phyloP scores from a whole-genome alignment of 2,797 vertebrate genomes.

The Cygnus olor region DNA sequence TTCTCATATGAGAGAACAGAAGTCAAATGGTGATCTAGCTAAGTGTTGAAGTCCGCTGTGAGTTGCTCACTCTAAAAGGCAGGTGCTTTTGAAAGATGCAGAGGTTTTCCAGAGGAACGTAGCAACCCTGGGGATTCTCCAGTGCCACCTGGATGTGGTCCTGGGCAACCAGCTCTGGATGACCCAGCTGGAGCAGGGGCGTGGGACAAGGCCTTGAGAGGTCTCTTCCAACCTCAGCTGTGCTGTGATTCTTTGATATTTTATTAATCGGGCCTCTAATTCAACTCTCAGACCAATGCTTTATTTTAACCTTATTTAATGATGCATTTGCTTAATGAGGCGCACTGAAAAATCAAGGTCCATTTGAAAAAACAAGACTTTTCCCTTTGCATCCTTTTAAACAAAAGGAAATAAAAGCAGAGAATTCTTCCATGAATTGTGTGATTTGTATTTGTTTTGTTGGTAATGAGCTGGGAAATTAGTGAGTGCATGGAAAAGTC shows the following conservation, averaged over 20 bases:
- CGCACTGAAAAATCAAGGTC: not conserved
- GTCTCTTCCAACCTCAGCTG: not conserved
- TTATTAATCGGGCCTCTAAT: not conserved
- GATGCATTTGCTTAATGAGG: not conserved
- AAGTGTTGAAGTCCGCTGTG: not conserved
- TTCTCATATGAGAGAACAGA: not conserved
- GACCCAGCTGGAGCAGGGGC: not conserved
- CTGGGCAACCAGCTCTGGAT: not conserved
- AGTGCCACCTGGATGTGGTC: not conserved
- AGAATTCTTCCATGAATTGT: not conserved
- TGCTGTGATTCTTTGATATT: not conserved
- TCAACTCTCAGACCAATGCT: accelerated
- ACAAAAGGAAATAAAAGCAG: not conserved
- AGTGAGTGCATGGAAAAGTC: not conserved
- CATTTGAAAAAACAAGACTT: not conserved
- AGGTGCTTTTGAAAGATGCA: not conserved
- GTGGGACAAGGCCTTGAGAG: not conserved
- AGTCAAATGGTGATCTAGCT: not conserved
- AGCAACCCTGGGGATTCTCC: not conserved
- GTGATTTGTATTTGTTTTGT: not conserved
- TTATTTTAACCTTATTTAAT: not conserved
- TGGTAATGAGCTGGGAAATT: not conserved
- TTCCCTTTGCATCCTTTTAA: not conserved
- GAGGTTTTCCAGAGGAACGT: not conserved
- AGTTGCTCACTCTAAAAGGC: not conserved